A percentile compares a stretch with the other conserved stretches of the same genome.
These are phyloP conservation scores for Melanotus villosus DNA, from an alignment of 2,888 invertebrate genomes.

Conservation along the genomic window DNA sequence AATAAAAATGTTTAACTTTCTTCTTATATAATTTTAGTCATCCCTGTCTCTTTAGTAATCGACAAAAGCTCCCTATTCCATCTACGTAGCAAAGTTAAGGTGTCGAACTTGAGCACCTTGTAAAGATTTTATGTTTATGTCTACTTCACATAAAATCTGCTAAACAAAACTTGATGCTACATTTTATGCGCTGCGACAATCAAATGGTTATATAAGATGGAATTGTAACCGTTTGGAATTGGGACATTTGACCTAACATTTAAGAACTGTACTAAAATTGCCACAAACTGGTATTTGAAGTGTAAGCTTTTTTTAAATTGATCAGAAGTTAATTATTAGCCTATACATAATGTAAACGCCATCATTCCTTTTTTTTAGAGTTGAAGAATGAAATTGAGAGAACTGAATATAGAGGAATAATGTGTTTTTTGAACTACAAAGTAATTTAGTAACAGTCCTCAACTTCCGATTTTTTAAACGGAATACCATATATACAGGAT, in stretches of 20 bases:
- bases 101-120: slow-evolving; percentile 50
- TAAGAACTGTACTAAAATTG: neutral
- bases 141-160: slow-evolving; percentile 50
- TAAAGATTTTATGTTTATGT: slow-evolving; percentile 56
- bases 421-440: too few relatives aligned
- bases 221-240: slow-evolving; percentile 11
- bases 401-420: too few relatives aligned
- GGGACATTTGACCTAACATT: neutral
- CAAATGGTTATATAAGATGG: slow-evolving; percentile 27
- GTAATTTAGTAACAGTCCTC: too few relatives aligned
- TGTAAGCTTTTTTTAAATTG: too few relatives aligned
- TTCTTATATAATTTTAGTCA: too few relatives aligned
- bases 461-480: too few relatives aligned
- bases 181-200: slow-evolving; percentile 27
- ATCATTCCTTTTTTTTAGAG: too few relatives aligned
- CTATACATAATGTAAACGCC: too few relatives aligned
- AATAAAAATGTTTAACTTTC: too few relatives aligned
- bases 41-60: slow-evolving; percentile 13
- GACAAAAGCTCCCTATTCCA: slow-evolving; percentile 31
- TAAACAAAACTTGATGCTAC: slow-evolving; percentile 50
- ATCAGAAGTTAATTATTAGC: too few relatives aligned
- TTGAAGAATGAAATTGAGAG: too few relatives aligned
- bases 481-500: too few relatives aligned
- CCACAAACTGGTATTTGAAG: neutral
- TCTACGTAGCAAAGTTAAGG: slow-evolving; percentile 44